phyloP scores from a whole-genome alignment of 2,888 invertebrate genomes.

The Ormyrus pomaceus region DNA sequence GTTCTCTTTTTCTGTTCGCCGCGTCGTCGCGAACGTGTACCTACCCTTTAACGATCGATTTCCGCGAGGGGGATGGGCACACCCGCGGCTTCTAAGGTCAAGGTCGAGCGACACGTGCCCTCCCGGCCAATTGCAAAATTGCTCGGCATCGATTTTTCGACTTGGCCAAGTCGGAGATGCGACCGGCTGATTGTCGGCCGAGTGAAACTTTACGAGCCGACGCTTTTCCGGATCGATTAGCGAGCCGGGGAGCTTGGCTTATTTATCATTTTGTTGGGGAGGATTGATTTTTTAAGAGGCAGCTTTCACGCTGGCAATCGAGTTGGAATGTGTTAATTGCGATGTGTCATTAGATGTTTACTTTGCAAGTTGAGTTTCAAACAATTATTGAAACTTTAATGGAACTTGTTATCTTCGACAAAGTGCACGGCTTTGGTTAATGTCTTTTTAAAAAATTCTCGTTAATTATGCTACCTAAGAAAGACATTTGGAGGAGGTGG shows the following conservation, averaged over 20 bases:
- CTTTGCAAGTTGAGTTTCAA: too few species aligned
- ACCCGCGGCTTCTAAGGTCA: slow-evolving; percentile 15
- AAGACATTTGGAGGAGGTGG: too few species aligned
- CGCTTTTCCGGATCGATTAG: not conserved
- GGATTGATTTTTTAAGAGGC: not conserved
- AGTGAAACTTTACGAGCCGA: not conserved
- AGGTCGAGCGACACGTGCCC: slow-evolving; percentile 35
- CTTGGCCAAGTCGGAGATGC: not conserved
- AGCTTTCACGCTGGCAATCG: too few species aligned
- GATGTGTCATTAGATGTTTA: too few species aligned
- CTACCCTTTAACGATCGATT: slow-evolving; percentile 33
- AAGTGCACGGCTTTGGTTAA: too few species aligned
- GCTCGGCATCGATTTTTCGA: slow-evolving; percentile 2
- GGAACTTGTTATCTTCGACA: too few species aligned
- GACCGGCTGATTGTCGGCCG: not conserved
- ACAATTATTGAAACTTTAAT: too few species aligned
- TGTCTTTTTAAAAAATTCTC: too few species aligned
- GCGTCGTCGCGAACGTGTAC: not conserved
- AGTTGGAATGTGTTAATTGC: too few species aligned
- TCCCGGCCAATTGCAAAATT: too few species aligned
- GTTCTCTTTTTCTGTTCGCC: not conserved
- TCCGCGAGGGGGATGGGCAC: not conserved
- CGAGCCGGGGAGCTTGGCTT: not conserved
- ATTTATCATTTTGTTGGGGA: not conserved
- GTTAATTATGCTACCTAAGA: too few species aligned